Conservation (phyloP, 2,888 invertebrate species). For the Ecdyonurus torrentis region DNA sequence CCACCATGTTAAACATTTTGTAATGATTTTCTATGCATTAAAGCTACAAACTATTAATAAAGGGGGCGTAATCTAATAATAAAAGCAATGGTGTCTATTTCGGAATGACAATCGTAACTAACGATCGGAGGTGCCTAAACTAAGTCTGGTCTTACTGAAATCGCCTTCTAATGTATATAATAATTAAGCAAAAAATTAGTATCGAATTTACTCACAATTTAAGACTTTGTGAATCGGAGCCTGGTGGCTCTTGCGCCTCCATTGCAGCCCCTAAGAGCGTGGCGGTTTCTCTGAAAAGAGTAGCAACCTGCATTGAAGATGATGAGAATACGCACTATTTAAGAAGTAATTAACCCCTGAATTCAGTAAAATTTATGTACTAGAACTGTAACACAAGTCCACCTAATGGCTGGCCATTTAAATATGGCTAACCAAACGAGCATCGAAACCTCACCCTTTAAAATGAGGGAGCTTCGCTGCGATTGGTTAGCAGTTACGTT, state of each 20-base stretch:
- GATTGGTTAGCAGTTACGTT: constrained; percentile 31
- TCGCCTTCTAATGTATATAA: too few relatives aligned
- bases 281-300: constrained; percentile 47
- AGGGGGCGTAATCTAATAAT: too few relatives aligned
- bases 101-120: too few relatives aligned
- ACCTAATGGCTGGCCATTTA: constrained; percentile 19
- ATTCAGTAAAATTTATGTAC: neutral
- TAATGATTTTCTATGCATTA: neutral
- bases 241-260: constrained; percentile 23
- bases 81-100: too few relatives aligned
- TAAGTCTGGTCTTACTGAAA: too few relatives aligned
- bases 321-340: constrained; percentile 2
- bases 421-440: constrained; percentile 17
- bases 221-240: constrained; percentile 15
- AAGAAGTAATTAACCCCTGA: neutral
- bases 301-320: constrained; percentile 43
- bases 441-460: constrained; percentile 35
- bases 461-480: constrained; percentile 26
- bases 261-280: constrained; percentile 45
- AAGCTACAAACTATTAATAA: neutral
- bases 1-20: neutral
- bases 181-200: neutral
- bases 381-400: constrained; percentile 16
- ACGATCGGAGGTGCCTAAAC: too few relatives aligned
- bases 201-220: constrained; percentile 19